These are phyloP conservation scores for Stictocephala bisonia DNA, from an alignment of 2,888 invertebrate genomes.

Conservation along the genomic window DNA sequence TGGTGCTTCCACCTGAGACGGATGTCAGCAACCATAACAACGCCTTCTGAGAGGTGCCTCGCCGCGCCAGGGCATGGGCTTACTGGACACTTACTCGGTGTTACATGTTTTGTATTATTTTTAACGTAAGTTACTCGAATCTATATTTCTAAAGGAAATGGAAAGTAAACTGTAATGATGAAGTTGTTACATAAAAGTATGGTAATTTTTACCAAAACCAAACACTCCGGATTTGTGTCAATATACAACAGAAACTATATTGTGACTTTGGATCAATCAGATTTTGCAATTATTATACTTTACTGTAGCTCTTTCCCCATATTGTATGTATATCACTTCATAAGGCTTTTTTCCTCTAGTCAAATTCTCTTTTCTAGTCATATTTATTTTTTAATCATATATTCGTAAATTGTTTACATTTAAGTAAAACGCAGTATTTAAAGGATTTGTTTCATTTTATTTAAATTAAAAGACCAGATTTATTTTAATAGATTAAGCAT, in stretches of 20 bases:
- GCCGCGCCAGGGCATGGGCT: slow-evolving; percentile 42
- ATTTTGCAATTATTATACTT: slow-evolving; percentile 41
- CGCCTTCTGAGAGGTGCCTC: slow-evolving; percentile 52
- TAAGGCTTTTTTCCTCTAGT: not conserved
- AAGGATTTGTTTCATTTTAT: not conserved
- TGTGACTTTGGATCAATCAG: slow-evolving; percentile 29
- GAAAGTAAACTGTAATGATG: slow-evolving; percentile 55
- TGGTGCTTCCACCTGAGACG: slow-evolving; percentile 47
- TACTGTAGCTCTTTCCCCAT: slow-evolving; percentile 14
- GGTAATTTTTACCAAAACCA: slow-evolving; percentile 57
- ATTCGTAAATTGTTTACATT: slow-evolving; percentile 27
- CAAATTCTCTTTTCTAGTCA: slow-evolving; percentile 39
- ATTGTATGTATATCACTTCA: slow-evolving; percentile 20
- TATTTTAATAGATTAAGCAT: not conserved
- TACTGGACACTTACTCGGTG: slow-evolving; percentile 17
- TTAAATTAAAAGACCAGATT: not conserved
- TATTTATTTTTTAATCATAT: slow-evolving; percentile 38
- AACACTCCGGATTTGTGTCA: slow-evolving; percentile 15
- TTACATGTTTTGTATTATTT: slow-evolving; percentile 38
- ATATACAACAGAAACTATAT: slow-evolving; percentile 26
- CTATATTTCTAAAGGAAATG: slow-evolving; percentile 46
- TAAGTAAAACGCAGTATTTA: slow-evolving; percentile 12
- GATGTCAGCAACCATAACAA: slow-evolving; percentile 54
- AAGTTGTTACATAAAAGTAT: slow-evolving; percentile 56
- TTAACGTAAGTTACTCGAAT: slow-evolving; percentile 41